Percentiles rank a stretch among this genome's conserved stretches.
Evolutionary conservation across 2,113 vertebrate species (phyloP).

Genomic region (Etheostoma spectabile): DNA sequence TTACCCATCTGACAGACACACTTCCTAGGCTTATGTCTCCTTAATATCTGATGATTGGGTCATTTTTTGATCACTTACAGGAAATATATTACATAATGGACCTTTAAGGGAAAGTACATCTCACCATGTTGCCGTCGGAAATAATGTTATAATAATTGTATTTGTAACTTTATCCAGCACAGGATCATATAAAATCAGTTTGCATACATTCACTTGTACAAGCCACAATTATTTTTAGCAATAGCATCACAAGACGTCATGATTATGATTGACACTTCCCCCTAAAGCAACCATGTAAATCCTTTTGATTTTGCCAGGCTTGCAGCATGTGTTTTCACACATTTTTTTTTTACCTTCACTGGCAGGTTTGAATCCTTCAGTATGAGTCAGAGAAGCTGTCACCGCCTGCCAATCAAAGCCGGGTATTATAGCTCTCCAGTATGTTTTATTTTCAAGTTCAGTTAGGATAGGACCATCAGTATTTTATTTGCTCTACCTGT

Average conservation of each 20-base stretch:
- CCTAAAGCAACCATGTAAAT: slow-evolving; percentile 44
- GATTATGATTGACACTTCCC: slow-evolving; percentile 62
- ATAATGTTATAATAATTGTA: neutral
- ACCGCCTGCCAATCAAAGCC: slow-evolving; percentile 52
- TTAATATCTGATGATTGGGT: no score
- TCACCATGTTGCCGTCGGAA: neutral
- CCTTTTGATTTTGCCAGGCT: slow-evolving; percentile 37
- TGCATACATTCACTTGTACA: neutral
- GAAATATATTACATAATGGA: no score
- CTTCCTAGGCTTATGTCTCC: no score
- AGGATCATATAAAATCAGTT: neutral
- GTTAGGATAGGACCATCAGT: slow-evolving; percentile 4
- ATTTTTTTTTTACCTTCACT: slow-evolving; percentile 38
- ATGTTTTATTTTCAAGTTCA: slow-evolving; percentile 35
- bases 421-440: slow-evolving; percentile 22
- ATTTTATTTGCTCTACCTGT: neutral
- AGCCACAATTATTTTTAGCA: slow-evolving; percentile 42
- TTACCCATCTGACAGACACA: no score
- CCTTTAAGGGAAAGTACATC: slow-evolving; percentile 11
- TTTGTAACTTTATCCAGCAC: neutral
- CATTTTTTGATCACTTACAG: no score
- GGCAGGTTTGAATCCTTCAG: slow-evolving; percentile 34
- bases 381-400: slow-evolving; percentile 59
- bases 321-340: slow-evolving; percentile 56
- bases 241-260: slow-evolving; percentile 5